Evolutionary conservation across 2,797 vertebrate species (phyloP).

Genomic region (Eospalax fontanierii): DNA sequence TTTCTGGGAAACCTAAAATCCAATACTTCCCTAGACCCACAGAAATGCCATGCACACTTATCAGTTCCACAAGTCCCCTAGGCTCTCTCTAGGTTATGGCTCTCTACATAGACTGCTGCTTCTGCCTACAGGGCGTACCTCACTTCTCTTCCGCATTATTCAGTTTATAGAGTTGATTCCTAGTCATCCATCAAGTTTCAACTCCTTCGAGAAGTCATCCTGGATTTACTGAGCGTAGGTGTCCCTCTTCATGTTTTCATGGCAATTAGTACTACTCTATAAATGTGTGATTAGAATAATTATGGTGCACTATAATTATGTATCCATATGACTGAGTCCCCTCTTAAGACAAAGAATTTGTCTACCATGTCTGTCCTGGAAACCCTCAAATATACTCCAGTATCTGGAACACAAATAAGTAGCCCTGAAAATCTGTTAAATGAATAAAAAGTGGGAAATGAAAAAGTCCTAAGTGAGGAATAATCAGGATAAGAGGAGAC

Average conservation of each 20-base stretch:
- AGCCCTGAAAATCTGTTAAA: conserved; percentile 2
- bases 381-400: neutral
- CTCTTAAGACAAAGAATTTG: neutral
- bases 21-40: neutral
- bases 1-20: neutral
- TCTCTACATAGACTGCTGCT: neutral
- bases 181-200: neutral
- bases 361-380: neutral
- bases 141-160: neutral
- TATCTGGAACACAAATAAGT: neutral
- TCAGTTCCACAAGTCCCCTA: neutral
- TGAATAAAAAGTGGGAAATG: conserved; percentile 28
- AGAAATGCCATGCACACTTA: neutral
- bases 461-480: neutral
- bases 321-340: neutral
- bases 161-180: neutral
- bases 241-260: neutral
- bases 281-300: neutral
- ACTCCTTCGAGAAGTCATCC: neutral
- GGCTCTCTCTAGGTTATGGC: neutral
- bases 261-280: neutral
- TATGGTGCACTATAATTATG: neutral
- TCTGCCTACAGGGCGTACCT: neutral
- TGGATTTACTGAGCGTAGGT: neutral
- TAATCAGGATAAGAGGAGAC: neutral